A percentile compares a stretch with the other conserved stretches of the same genome.
These are phyloP conservation scores for rat (Rattus norvegicus) DNA, from an alignment of 2,113 vertebrate species.

Conservation along the genomic window GRCr8 NC_086036.1:22285001-22285500, in stretches of 20 bases:
- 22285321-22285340: background rate
- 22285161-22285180: background rate
- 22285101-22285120: background rate
- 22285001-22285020: background rate
- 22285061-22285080: conserved; percentile 53
- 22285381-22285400: background rate
- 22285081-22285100: background rate
- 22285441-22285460: background rate
- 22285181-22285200: background rate
- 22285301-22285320: background rate
- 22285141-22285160: conserved; percentile 2
- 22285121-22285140: conserved; percentile 17
- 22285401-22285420: background rate
- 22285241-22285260: background rate
- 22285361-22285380: background rate
- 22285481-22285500: background rate
- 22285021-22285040: conserved; percentile 59
- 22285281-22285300: background rate
- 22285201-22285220: background rate
- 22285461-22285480: background rate
- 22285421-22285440: background rate
- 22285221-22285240: background rate
- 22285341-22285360: conserved; percentile 12
- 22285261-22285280: background rate
- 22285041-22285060: conserved; percentile 14